phyloP scores from a whole-genome alignment of 2,113 vertebrate species.

The Girardinichthys multiradiatus region DNA sequence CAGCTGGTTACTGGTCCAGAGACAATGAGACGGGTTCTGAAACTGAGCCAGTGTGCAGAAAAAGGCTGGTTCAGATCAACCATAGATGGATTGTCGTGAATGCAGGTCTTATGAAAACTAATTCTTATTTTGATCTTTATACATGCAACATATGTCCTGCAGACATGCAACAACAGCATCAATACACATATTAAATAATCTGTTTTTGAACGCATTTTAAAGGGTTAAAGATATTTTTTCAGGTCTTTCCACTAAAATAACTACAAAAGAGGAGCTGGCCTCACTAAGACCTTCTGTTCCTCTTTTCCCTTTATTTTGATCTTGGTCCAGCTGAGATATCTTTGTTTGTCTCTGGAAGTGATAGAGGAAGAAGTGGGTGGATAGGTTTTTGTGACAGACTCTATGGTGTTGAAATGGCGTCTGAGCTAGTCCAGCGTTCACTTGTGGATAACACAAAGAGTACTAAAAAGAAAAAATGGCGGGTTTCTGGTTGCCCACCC shows the following conservation, averaged over 20 bases:
- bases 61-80: no score
- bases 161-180: no score
- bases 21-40: background rate
- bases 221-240: slow-evolving; percentile 40
- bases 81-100: no score
- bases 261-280: slow-evolving; percentile 15
- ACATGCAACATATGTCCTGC: no score
- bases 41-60: no score
- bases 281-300: slow-evolving; percentile 46
- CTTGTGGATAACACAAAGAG: slow-evolving; percentile 49
- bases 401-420: slow-evolving; percentile 67
- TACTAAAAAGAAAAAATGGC: slow-evolving; percentile 41
- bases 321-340: slow-evolving; percentile 56
- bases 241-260: slow-evolving; percentile 55
- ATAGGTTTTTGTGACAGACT: slow-evolving; percentile 28
- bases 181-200: no score
- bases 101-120: no score
- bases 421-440: slow-evolving; percentile 67
- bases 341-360: slow-evolving; percentile 62
- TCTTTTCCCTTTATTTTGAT: slow-evolving; percentile 56
- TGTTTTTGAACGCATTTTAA: background rate
- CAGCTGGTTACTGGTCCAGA: background rate
- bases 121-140: no score
- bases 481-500: slow-evolving; percentile 57
- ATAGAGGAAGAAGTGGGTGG: slow-evolving; percentile 56